A percentile compares a stretch with the other conserved stretches of the same genome.
These are phyloP conservation scores for Bradypus variegatus DNA, from an alignment of 2,797 vertebrate species.

Conservation along the genomic window DNA sequence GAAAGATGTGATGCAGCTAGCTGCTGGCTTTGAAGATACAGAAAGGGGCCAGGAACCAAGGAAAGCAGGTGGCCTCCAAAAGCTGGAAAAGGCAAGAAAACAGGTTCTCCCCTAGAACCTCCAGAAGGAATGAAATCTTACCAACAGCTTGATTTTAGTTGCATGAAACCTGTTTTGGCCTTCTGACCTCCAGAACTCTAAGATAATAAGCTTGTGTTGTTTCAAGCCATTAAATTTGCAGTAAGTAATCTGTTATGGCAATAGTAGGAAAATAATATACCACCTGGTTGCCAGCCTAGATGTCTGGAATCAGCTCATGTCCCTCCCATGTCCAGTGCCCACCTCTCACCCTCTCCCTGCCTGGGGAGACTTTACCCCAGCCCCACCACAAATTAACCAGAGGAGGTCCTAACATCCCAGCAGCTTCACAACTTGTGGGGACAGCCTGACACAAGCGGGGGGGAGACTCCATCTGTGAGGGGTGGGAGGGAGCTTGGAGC, in stretches of 20 bases:
- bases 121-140: not conserved
- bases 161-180: not conserved
- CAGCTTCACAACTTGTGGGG: not conserved
- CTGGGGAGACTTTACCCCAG: not conserved
- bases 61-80: not conserved
- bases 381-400: not conserved
- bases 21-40: not conserved
- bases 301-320: not conserved
- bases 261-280: not conserved
- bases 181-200: conserved; percentile 3
- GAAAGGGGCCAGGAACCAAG: not conserved
- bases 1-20: not conserved
- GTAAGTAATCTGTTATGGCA: not conserved
- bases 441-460: not conserved
- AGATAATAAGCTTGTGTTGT: not conserved
- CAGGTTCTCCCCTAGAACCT: not conserved
- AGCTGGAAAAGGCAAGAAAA: not conserved
- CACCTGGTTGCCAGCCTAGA: not conserved
- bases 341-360: not conserved
- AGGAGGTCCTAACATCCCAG: not conserved
- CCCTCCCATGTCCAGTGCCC: not conserved
- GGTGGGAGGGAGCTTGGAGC: not conserved
- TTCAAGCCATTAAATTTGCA: not conserved
- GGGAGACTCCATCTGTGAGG: not conserved
- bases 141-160: not conserved